Evolutionary conservation across 2,113 vertebrate genomes (phyloP).

Genomic region (Dipodomys stephensi): DNA sequence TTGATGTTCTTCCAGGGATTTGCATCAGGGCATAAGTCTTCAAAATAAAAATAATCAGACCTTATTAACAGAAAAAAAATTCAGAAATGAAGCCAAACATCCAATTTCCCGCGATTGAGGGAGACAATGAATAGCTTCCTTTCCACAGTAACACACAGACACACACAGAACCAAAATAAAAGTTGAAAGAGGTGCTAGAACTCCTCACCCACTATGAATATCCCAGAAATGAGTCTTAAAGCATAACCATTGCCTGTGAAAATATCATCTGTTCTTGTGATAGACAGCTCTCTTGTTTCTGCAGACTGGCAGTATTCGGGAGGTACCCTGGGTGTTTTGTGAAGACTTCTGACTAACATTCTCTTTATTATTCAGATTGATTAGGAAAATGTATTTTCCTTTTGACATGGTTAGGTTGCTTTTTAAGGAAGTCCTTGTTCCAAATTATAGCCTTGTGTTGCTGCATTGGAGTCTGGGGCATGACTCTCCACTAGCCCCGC

Average conservation of each 20-base stretch:
- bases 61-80: constrained; percentile 2
- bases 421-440: constrained; percentile 56
- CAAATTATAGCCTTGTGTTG: neutral
- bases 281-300: constrained; percentile 21
- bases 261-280: neutral
- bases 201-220: neutral
- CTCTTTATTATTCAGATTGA: constrained; percentile 53
- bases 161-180: neutral
- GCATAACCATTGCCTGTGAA: neutral
- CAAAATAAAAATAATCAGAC: constrained; percentile 41
- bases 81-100: constrained; percentile 30
- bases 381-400: constrained; percentile 57
- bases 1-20: neutral
- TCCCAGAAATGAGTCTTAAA: neutral
- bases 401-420: constrained; percentile 29
- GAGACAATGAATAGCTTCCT: neutral
- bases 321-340: neutral
- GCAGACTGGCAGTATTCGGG: neutral
- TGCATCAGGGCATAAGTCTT: neutral
- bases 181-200: neutral
- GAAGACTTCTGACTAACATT: constrained; percentile 43
- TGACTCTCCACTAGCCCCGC: neutral
- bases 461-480: neutral
- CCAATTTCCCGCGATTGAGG: neutral
- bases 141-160: constrained; percentile 10